Base-by-base conservation (phyloP, 1,140 invertebrate genomes). In the Drosophila virilis region DNA sequence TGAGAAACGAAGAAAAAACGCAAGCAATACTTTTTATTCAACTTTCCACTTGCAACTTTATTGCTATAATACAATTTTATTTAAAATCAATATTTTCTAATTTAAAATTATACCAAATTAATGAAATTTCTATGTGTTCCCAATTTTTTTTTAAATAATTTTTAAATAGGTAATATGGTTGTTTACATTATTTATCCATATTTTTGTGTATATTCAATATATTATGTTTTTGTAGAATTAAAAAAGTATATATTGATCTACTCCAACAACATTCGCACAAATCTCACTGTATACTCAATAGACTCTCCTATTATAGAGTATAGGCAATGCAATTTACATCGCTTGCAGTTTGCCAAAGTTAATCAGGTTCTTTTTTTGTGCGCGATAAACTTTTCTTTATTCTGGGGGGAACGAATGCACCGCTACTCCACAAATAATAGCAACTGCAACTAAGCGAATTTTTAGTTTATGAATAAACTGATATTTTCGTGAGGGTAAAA, bases 321-420 rank as follows among this genome's bases (percentile, higher is more conserved):
- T 43, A 32, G 6, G 12, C 51, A 40, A 8, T 50, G 32, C 37
- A 69, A 54, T 66, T 61, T 64, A 58, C 50, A 58, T 52, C 46
- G 51, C 45, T 69, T 66, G 38, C 45, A 75, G 35, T 71, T 85
- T 35, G 13, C 37, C 46, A 62, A 86, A 85, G 64, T 82, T 82
- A 69, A 85, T 81, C 54, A 75, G 33, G 1, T 6, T 65, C 54
- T 82, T 82, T 80, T 50, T 43, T n/a, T 32, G 13, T 15, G n/a
- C 10, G 60, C 57, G 43, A 42, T 60, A 80, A 84, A 84, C 60
- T 85, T 85, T 84, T 70, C 74, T 74, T 68, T 38, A n/a, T 54
- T 59, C 15, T 54, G 68, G 38, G 55, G 55, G 51, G 13, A 42
- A 58, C 17, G 54, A 81, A 77, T 40, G 60, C 42, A 65, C 58